A percentile compares a stretch with the other conserved stretches of the same genome.
Evolutionary conservation across 2,888 invertebrate species (phyloP).

Genomic region (Drosophila dives): DNA sequence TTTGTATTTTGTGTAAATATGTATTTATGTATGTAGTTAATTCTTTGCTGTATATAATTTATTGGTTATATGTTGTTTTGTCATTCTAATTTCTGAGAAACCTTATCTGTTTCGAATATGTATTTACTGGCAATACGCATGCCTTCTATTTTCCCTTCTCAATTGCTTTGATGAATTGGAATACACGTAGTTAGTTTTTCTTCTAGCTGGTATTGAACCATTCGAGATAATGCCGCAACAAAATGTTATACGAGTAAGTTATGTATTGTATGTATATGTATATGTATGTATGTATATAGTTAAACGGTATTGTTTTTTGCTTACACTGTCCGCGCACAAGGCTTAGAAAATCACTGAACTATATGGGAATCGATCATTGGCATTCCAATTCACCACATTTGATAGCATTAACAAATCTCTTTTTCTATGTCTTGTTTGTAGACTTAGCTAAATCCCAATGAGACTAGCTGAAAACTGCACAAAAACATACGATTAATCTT

Average conservation of each 20-base stretch:
- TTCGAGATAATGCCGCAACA: conserved; percentile 58
- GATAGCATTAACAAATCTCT: conserved; percentile 28
- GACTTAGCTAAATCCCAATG: conserved; percentile 26
- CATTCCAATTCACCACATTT: conserved; percentile 18
- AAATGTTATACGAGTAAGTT: conserved; percentile 40
- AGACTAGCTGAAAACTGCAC: conserved; percentile 20
- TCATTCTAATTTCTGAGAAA: conserved; percentile 59
- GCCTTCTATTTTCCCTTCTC: conserved; percentile 59
- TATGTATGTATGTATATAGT: conserved; percentile 18
- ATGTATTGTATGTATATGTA: conserved; percentile 26
- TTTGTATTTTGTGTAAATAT: conserved; percentile 17
- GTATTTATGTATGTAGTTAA: conserved; percentile 41
- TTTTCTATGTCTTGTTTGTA: conserved; percentile 27
- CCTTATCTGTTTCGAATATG: conserved; percentile 77
- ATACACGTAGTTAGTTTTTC: conserved; percentile 71
- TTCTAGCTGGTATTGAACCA: conserved; percentile 38
- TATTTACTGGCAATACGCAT: conserved; percentile 51
- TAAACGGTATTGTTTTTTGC: conserved; percentile 29
- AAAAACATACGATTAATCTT: background rate
- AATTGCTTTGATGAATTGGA: conserved; percentile 80
- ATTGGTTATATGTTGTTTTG: conserved; percentile 38
- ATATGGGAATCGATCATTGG: conserved; percentile 12
- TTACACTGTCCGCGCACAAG: conserved; percentile 35
- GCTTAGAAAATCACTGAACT: conserved; percentile 20
- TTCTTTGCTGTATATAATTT: conserved; percentile 51